These are phyloP conservation scores for Drosophila atripex DNA, from an alignment of 2,888 invertebrate species.

Conservation along the genomic window DNA sequence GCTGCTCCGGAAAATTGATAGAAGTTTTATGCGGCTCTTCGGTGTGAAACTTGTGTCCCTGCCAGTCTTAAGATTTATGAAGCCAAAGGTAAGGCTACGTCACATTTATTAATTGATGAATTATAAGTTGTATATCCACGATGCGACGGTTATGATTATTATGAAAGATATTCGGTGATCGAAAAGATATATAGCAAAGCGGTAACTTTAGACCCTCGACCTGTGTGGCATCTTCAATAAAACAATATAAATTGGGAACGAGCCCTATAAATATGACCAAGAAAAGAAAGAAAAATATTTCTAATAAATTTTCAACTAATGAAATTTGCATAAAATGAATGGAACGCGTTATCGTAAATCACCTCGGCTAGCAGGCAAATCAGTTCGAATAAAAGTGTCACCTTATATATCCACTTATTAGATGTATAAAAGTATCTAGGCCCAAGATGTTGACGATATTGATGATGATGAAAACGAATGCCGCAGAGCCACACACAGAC, in stretches of 20 bases:
- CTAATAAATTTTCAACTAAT: constrained; percentile 23
- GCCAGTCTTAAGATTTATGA: constrained; percentile 41
- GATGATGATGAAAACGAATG: constrained; percentile 63
- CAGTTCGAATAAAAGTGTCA: constrained; percentile 69
- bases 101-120: constrained; percentile 76
- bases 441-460: constrained; percentile 53
- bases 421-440: constrained; percentile 25
- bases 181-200: constrained; percentile 20
- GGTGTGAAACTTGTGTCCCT: constrained; percentile 29
- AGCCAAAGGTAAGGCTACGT: constrained; percentile 31
- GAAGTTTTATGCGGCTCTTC: constrained; percentile 72
- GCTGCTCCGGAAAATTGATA: constrained; percentile 60
- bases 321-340: constrained; percentile 75
- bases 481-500: constrained; percentile 44
- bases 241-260: constrained; percentile 71
- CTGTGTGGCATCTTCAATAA: constrained; percentile 70
- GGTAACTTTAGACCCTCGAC: constrained; percentile 60
- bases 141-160: constrained; percentile 38
- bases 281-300: constrained; percentile 31
- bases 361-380: constrained; percentile 27
- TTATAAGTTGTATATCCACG: constrained; percentile 55
- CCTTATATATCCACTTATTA: constrained; percentile 52
- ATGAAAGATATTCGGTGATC: constrained; percentile 51
- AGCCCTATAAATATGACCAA: constrained; percentile 58
- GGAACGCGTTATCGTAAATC: constrained; percentile 76